phyloP scores from a whole-genome alignment of 2,113 vertebrate species.

The Megaceryle torquata region DNA sequence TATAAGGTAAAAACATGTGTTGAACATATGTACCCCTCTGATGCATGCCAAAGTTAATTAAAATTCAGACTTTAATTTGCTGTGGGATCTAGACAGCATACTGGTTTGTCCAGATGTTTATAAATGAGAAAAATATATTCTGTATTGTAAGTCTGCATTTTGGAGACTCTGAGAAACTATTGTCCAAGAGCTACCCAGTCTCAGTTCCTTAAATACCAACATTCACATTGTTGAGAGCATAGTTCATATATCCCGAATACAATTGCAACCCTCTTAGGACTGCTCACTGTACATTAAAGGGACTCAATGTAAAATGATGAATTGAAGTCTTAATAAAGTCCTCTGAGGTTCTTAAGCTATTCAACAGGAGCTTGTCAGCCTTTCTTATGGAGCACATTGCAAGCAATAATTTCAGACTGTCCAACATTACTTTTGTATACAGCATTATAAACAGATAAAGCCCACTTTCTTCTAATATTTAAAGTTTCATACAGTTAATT shows the following conservation, averaged over 20 bases:
- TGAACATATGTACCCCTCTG: conserved; percentile 61
- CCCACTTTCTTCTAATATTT: neutral
- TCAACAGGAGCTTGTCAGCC: neutral
- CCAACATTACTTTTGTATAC: neutral
- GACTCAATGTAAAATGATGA: neutral
- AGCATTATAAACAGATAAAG: neutral
- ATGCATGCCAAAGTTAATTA: conserved; percentile 60
- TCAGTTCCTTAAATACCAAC: conserved; percentile 24
- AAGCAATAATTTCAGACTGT: neutral
- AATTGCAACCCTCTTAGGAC: neutral
- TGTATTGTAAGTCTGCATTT: neutral
- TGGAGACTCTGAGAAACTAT: conserved; percentile 11
- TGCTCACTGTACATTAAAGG: neutral
- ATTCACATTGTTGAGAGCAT: neutral
- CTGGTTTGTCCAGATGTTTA: conserved; percentile 40
- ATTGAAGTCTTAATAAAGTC: neutral
- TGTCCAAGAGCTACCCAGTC: neutral
- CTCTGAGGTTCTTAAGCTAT: neutral
- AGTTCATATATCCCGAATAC: conserved; percentile 10
- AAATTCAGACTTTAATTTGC: conserved; percentile 55
- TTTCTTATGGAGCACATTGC: neutral
- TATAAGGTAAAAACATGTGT: conserved; percentile 60
- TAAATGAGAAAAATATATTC: conserved; percentile 35
- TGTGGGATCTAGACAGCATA: conserved; percentile 22
- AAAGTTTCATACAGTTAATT: neutral